Evolutionary conservation across 1,140 invertebrate species (phyloP).

Genomic region (Sarcophaga bullata): DNA sequence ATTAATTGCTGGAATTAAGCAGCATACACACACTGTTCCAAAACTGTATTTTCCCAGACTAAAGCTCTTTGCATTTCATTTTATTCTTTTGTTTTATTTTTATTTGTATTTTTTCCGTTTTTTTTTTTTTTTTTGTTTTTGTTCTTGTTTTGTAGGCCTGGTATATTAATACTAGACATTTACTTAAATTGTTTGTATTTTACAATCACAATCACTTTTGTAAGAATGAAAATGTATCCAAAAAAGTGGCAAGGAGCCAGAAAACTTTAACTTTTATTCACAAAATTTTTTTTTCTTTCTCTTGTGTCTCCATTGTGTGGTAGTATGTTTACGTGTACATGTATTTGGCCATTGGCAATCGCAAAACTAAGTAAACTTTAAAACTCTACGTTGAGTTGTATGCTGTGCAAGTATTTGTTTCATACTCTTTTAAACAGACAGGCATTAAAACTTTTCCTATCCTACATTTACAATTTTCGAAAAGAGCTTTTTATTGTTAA

Average conservation of each 20-base stretch:
- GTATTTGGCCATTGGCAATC: not conserved
- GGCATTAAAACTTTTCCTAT: not conserved
- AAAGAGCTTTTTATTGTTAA: not conserved
- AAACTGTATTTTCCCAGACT: not conserved
- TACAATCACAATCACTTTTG: slow-evolving; percentile 15
- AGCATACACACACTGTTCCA: not conserved
- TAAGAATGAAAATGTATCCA: not conserved
- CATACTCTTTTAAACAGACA: not conserved
- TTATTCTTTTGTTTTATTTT: slow-evolving; percentile 9
- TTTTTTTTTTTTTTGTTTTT: slow-evolving; percentile 5
- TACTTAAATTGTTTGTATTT: slow-evolving; percentile 11
- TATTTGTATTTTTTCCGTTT: slow-evolving; percentile 5
- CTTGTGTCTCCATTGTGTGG: not conserved
- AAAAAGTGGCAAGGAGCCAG: slow-evolving; percentile 5
- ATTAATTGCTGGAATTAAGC: slow-evolving; percentile 44
- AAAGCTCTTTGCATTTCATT: not conserved
- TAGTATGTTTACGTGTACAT: not conserved
- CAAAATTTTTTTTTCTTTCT: not conserved
- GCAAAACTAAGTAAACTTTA: not conserved
- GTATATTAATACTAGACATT: not conserved
- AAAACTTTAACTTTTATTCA: not conserved
- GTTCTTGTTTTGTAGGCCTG: not conserved
- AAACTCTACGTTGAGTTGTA: no score
- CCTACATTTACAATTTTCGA: not conserved
- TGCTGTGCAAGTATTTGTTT: not conserved